A percentile compares a stretch with the other conserved stretches of the same genome.
Evolutionary conservation across 2,797 vertebrate species (phyloP).

Genomic region (Pseudochromis fuscus): DNA sequence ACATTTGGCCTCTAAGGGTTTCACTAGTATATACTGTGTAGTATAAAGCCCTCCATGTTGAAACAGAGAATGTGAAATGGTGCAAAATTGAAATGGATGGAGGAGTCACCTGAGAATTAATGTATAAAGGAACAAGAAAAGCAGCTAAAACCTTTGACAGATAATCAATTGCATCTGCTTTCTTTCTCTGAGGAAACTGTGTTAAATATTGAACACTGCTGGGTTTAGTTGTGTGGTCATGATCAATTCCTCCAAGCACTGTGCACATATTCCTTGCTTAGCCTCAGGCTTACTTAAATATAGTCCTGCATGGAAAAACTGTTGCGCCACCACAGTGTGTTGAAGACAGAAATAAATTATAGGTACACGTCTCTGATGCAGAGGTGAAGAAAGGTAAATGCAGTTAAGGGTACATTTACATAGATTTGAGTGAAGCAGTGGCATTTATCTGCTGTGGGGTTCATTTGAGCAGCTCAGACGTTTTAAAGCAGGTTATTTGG

Average conservation of each 20-base stretch:
- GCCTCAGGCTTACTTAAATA: conserved; percentile 12
- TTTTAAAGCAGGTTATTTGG: conserved; percentile 44
- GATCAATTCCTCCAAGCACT: conserved; percentile 32
- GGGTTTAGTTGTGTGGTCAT: conserved; percentile 42
- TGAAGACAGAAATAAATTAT: conserved; percentile 19
- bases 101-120: conserved; percentile 12
- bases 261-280: conserved; percentile 19
- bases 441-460: not conserved
- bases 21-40: not conserved
- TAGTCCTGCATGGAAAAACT: not conserved
- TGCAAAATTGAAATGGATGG: conserved; percentile 9
- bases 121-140: conserved; percentile 18
- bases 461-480: conserved; percentile 16
- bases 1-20: conserved; percentile 15
- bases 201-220: conserved; percentile 53
- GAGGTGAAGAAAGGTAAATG: conserved; percentile 38
- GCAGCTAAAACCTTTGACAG: conserved; percentile 39
- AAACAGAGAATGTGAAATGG: conserved; percentile 23
- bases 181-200: conserved; percentile 15
- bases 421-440: conserved; percentile 20
- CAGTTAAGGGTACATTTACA: conserved; percentile 11
- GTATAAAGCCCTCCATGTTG: not conserved
- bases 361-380: conserved; percentile 21
- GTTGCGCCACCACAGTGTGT: not conserved
- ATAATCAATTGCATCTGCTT: conserved; percentile 50